Base-by-base conservation (phyloP, 2,797 vertebrate species). In the Eospalax fontanierii region DNA sequence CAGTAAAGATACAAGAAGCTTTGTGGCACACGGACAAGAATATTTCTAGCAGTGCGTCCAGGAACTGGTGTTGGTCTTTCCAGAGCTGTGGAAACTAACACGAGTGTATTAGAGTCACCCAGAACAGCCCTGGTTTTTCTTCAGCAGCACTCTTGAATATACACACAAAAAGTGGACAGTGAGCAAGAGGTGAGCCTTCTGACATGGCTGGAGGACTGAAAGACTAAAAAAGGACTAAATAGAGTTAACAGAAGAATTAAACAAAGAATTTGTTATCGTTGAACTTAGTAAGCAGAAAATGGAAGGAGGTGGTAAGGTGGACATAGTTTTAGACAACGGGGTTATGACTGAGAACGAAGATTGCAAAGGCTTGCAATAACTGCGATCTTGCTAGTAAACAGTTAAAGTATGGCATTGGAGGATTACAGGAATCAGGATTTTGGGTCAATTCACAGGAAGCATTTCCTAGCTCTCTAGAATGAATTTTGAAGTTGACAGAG, bases 221-320 rank as follows among this genome's bases (percentile, higher is more conserved):
- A n/a, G 46, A 40, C 33, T 89, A 30, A 33, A 18, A 85, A 65
- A 79, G 16, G 80, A 2, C 43, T 80, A 59, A 90, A 40, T 71
- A 40, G 38, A 35, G 28, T 59, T 95, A 38, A 19, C 10, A 57
- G 24, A 46, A 59, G 28, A 30, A 40, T 93, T 74, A 89, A 92
- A 68, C 40, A n/a, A 90, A n/a, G 59, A 38, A 61, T 61, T 82
- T 59, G 22, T 61, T 76, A 28, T 90, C 59, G n/a, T 30, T 87
- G 83, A 73, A 59, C 65, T 74, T 76, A 16, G 75, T 76, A 70
- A 91, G n/a, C 40, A 88, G 75, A 89, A 91, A 85, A 68, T 19
- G 38, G 73, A 74, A 26, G 35, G 8, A 35, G 30, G 26, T 28
- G 7, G 6, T 50, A 30, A 79, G 14, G 46, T 35, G 63, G 8